Conservation (phyloP, 23 tunicate genomes). For the Clavelina lepadiformis region DNA sequence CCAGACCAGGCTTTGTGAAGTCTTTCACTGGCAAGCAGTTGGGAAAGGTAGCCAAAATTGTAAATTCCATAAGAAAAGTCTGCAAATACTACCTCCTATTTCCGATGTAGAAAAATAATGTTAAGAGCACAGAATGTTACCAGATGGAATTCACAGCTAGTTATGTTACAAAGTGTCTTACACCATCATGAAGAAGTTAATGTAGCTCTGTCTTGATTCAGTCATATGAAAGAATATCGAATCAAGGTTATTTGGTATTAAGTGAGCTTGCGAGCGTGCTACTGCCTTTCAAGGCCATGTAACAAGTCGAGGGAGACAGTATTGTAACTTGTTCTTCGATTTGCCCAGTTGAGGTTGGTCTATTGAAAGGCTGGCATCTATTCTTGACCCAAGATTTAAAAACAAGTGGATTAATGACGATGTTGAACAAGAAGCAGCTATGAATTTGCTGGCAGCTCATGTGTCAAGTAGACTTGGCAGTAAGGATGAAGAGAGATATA, state of each 20-base stretch:
- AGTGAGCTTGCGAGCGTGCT: conserved; percentile 23
- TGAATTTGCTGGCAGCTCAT: not conserved
- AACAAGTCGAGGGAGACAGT: conserved; percentile 26
- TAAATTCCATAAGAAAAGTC: conserved; percentile 19
- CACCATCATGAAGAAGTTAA: conserved; percentile 23
- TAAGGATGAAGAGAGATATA: conserved; percentile 1
- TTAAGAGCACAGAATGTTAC: conserved; percentile 25
- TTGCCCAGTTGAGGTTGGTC: conserved; percentile 1
- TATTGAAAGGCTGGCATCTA: conserved; percentile 5
- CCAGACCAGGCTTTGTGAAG: conserved; percentile 8
- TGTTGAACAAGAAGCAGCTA: conserved; percentile 15
- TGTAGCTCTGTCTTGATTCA: conserved; percentile 18
- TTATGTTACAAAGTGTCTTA: conserved; percentile 24
- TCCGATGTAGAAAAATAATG: conserved; percentile 8
- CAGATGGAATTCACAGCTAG: conserved; percentile 24
- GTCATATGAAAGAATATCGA: conserved; percentile 13
- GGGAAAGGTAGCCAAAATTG: conserved; percentile 14
- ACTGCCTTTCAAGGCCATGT: conserved; percentile 30
- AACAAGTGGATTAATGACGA: conserved; percentile 14
- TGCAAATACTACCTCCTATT: conserved; percentile 8
- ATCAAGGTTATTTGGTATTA: conserved; percentile 28
- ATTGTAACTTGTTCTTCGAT: conserved; percentile 10
- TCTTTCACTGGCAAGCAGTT: conserved; percentile 10
- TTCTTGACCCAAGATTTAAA: conserved; percentile 20
- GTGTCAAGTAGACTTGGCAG: conserved; percentile 2